phyloP scores from a whole-genome alignment of 2,888 invertebrate species.

The Drosophila koepferae region DNA sequence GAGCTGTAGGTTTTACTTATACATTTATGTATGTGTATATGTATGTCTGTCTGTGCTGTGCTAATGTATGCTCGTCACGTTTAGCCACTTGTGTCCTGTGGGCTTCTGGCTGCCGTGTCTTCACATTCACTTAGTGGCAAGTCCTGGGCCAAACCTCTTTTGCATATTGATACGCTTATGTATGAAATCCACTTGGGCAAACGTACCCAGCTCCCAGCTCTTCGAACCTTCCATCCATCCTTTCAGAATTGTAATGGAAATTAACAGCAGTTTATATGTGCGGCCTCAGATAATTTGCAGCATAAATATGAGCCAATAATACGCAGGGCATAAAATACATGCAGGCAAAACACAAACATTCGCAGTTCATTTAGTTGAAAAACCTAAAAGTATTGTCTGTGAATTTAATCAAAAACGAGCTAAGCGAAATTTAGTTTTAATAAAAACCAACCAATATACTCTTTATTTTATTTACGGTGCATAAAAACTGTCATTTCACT shows the following conservation, averaged over 20 bases:
- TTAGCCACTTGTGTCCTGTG: constrained; percentile 77
- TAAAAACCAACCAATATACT: not conserved
- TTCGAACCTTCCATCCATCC: not conserved
- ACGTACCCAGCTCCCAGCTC: not conserved
- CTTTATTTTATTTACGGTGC: not conserved
- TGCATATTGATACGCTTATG: constrained; percentile 71
- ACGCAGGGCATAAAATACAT: constrained; percentile 30
- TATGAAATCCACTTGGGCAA: constrained; percentile 47
- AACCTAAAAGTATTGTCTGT: not conserved
- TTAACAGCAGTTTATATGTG: constrained; percentile 59
- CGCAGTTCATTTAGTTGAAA: not conserved
- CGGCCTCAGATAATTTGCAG: constrained; percentile 17
- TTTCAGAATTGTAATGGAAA: constrained; percentile 58
- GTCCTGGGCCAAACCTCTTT: constrained; percentile 58
- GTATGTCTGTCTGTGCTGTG: constrained; percentile 8
- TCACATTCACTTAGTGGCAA: constrained; percentile 72
- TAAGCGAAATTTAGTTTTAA: not conserved
- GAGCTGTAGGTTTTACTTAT: not conserved
- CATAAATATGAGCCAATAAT: constrained; percentile 38
- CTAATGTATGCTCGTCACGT: constrained; percentile 81
- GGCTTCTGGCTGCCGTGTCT: constrained; percentile 55
- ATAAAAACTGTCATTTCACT: constrained; percentile 26
- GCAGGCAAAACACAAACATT: constrained; percentile 15
- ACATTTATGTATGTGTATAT: not conserved
- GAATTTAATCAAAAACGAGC: not conserved